Conservation (phyloP, 1,140 invertebrate species). For the Heliconius himera region DNA sequence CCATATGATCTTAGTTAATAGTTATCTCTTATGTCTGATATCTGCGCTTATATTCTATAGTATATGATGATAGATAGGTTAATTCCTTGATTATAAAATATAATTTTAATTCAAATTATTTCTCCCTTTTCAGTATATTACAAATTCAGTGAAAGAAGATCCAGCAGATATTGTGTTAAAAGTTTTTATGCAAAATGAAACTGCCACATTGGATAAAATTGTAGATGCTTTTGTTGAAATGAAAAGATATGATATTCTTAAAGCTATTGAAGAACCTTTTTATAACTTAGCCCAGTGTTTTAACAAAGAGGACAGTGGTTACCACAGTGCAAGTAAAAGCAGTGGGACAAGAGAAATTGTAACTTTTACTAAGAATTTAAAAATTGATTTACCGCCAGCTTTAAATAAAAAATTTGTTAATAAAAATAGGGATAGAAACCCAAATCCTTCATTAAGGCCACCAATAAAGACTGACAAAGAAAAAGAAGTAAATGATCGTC, state of each 20-base stretch:
- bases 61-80: too few relatives aligned
- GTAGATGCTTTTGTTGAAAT: conserved; percentile 70
- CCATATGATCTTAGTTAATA: too few relatives aligned
- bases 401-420: conserved; percentile 64
- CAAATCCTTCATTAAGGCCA: conserved; percentile 55
- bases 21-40: too few relatives aligned
- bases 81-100: too few relatives aligned
- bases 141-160: conserved; percentile 70
- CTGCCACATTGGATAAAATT: conserved; percentile 76
- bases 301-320: conserved; percentile 74
- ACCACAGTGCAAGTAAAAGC: conserved; percentile 66
- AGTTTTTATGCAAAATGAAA: conserved; percentile 74
- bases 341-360: conserved; percentile 59
- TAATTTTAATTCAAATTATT: too few relatives aligned
- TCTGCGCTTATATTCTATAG: too few relatives aligned
- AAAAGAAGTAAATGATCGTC: conserved; percentile 54
- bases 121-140: conserved; percentile 70
- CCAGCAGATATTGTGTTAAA: conserved; percentile 72
- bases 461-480: conserved; percentile 45
- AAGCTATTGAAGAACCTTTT: conserved; percentile 69
- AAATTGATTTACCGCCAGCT: conserved; percentile 70
- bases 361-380: conserved; percentile 65
- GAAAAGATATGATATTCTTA: conserved; percentile 76
- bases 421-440: conserved; percentile 57
- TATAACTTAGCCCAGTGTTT: conserved; percentile 63